Conservation (phyloP, 1,140 invertebrate genomes). For the Diorhabda sublineata region DNA sequence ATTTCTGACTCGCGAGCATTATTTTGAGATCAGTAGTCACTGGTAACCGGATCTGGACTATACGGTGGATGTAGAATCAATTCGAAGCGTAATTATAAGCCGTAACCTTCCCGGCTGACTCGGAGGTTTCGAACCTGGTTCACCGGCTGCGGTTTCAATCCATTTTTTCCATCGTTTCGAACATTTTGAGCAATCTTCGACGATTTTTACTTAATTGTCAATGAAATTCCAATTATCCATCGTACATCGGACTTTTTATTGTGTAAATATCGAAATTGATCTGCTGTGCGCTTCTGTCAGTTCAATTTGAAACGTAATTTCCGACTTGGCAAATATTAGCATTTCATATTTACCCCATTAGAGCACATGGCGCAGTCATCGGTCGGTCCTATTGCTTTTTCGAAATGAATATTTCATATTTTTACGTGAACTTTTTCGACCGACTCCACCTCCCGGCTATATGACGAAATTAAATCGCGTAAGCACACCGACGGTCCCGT, state of each 20-base stretch:
- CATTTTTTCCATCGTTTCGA: neutral
- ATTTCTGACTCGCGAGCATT: no score
- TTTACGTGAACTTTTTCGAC: conserved; percentile 33
- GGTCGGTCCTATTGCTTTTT: conserved; percentile 31
- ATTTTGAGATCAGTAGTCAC: no score
- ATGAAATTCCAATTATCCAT: neutral
- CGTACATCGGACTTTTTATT: neutral
- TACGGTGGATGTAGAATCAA: no score
- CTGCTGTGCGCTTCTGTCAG: conserved; percentile 28
- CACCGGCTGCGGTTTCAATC: neutral
- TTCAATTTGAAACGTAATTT: conserved; percentile 45
- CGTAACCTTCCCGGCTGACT: neutral
- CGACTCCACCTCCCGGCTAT: conserved; percentile 33
- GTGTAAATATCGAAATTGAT: conserved; percentile 20
- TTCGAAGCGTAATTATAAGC: no score
- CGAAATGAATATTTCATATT: conserved; percentile 37
- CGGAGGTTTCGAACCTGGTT: neutral
- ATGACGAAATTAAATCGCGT: conserved; percentile 41
- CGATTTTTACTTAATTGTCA: neutral
- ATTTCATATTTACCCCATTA: conserved; percentile 45
- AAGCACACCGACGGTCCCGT: conserved; percentile 36
- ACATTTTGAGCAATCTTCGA: neutral
- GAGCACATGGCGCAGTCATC: conserved; percentile 34
- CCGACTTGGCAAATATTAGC: conserved; percentile 42
- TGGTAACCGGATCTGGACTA: no score